Conservation (phyloP, 2,113 vertebrate genomes). For the Pithys albifrons region DNA sequence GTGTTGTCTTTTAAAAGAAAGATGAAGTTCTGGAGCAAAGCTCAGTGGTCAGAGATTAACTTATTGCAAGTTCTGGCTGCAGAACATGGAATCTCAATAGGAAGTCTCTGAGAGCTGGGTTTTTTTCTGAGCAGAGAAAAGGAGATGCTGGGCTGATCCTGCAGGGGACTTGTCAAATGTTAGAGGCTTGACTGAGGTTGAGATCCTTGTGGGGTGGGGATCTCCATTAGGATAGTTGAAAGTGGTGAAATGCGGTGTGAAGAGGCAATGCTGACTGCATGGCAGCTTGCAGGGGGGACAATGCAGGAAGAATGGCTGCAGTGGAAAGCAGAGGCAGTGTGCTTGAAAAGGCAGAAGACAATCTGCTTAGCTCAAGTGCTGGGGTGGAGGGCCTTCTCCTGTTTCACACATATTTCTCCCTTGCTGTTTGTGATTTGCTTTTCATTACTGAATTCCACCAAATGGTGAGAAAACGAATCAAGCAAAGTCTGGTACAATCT, state of each 20-base stretch:
- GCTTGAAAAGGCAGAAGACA: neutral
- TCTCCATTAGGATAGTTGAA: neutral
- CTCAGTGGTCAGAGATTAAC: neutral
- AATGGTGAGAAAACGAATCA: neutral
- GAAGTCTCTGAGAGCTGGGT: neutral
- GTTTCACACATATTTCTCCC: neutral
- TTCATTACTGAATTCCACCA: neutral
- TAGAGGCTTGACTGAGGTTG: neutral
- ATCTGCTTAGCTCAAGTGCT: neutral
- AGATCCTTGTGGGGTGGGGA: neutral
- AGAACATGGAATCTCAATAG: neutral
- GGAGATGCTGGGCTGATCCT: neutral
- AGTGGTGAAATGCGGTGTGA: neutral
- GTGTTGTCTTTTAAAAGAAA: neutral
- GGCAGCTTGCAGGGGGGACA: neutral
- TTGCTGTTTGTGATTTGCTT: neutral
- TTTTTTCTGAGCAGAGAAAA: neutral
- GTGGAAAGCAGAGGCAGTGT: accelerated
- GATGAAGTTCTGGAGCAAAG: neutral
- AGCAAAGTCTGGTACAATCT: neutral
- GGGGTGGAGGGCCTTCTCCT: neutral
- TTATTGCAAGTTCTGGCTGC: neutral
- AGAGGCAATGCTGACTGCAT: neutral
- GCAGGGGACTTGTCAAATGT: neutral
- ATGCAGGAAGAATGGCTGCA: neutral